These are phyloP conservation scores for Entelurus aequoreus DNA, from an alignment of 2,113 vertebrate species.

Conservation along the genomic window DNA sequence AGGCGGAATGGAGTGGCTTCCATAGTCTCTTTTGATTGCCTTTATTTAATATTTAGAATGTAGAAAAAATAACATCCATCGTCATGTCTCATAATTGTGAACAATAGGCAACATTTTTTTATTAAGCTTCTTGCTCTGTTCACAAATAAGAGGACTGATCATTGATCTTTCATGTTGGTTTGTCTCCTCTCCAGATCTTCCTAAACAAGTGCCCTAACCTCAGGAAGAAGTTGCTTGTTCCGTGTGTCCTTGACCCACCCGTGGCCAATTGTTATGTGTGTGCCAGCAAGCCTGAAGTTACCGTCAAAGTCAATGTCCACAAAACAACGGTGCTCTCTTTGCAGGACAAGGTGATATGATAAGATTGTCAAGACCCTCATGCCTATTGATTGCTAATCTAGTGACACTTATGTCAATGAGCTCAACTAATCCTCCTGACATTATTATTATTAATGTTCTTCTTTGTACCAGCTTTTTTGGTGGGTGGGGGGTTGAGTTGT, in stretches of 20 bases:
- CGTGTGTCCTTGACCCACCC: slow-evolving; percentile 88
- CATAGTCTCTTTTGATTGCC: too few species aligned
- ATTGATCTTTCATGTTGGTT: neutral
- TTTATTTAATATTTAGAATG: too few species aligned
- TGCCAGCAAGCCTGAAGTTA: slow-evolving; percentile 90
- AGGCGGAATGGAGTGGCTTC: too few species aligned
- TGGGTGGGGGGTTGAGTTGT: too few species aligned
- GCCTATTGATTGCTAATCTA: neutral
- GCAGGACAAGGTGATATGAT: slow-evolving; percentile 82
- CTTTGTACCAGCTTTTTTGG: too few species aligned
- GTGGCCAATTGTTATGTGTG: slow-evolving; percentile 90
- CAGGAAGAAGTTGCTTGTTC: slow-evolving; percentile 93
- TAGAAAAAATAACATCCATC: too few species aligned
- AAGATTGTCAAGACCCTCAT: neutral
- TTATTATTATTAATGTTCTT: too few species aligned
- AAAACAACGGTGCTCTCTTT: slow-evolving; percentile 83
- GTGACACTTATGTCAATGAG: neutral
- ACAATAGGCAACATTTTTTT: too few species aligned
- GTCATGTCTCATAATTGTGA: too few species aligned
- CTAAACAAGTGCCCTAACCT: slow-evolving; percentile 97
- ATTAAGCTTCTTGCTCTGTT: neutral
- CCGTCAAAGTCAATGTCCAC: slow-evolving; percentile 89
- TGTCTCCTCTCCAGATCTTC: slow-evolving; percentile 78
- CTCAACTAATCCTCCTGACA: too few species aligned
- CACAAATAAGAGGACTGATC: neutral